phyloP scores from a whole-genome alignment of 2,113 vertebrate genomes.

The Plestiodon gilberti region DNA sequence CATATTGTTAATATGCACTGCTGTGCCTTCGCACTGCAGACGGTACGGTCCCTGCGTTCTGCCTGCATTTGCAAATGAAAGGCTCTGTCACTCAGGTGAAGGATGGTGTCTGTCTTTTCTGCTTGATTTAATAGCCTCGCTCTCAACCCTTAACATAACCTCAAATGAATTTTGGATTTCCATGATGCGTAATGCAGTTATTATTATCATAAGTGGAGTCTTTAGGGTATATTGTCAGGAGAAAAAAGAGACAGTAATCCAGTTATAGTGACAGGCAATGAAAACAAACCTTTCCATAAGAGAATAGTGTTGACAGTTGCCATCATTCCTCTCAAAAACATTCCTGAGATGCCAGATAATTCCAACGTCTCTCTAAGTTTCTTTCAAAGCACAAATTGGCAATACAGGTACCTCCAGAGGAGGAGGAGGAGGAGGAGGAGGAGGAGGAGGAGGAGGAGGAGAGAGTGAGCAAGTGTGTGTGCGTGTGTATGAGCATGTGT shows the following conservation, averaged over 20 bases:
- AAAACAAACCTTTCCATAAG: neutral
- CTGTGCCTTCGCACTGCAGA: neutral
- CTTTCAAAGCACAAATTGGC: neutral
- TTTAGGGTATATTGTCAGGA: slow-evolving; percentile 3
- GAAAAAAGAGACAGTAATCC: neutral
- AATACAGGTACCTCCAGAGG: neutral
- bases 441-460: too few species aligned
- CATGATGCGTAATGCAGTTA: slow-evolving; percentile 8
- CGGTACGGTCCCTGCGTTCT: neutral
- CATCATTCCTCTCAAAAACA: neutral
- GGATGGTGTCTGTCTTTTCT: neutral
- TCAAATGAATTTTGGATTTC: neutral
- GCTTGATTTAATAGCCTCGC: neutral
- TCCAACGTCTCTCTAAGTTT: neutral
- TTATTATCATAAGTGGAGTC: neutral
- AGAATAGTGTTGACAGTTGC: slow-evolving; percentile 1
- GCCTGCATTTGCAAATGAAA: slow-evolving; percentile 21
- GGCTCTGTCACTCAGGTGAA: neutral
- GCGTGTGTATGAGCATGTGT: too few species aligned
- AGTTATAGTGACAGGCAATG: slow-evolving; percentile 20
- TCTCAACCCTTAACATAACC: neutral
- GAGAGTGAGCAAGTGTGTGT: too few species aligned
- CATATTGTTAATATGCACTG: neutral
- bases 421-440: neutral
- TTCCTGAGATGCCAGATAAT: neutral